phyloP scores from a whole-genome alignment of 2,888 invertebrate species.

The Drosophila neoperkinsi region DNA sequence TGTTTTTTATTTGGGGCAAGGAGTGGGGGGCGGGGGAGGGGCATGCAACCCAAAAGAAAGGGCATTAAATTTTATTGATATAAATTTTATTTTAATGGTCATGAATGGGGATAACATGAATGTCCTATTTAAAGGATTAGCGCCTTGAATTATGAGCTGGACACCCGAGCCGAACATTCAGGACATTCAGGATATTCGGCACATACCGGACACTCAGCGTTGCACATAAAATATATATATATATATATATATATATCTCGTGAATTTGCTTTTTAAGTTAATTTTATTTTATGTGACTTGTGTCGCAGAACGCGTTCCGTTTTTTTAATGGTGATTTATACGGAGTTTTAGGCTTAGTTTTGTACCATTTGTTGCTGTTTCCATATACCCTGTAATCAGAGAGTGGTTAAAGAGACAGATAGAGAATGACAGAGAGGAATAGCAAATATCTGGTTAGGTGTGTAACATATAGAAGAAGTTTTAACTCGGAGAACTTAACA shows the following conservation, averaged over 20 bases:
- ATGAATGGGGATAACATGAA: conserved; percentile 81
- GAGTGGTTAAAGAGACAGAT: neutral
- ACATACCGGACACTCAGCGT: conserved; percentile 28
- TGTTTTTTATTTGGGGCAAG: conserved; percentile 40
- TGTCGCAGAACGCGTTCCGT: conserved; percentile 56
- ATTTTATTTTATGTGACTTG: conserved; percentile 84
- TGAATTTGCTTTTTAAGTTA: conserved; percentile 84
- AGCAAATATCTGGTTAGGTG: fast-evolving
- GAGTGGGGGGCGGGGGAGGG: neutral
- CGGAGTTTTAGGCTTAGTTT: conserved; percentile 13
- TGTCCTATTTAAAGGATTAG: conserved; percentile 85
- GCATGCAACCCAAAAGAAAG: conserved; percentile 12
- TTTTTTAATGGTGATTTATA: conserved; percentile 81
- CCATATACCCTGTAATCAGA: conserved; percentile 38
- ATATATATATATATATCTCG: conserved; percentile 32
- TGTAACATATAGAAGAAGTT: neutral
- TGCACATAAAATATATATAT: conserved; percentile 67
- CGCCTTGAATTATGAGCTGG: conserved; percentile 81
- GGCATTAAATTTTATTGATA: conserved; percentile 77
- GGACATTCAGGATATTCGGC: neutral
- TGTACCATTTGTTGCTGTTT: neutral
- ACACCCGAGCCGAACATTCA: conserved; percentile 1
- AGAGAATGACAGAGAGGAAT: neutral
- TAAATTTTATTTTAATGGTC: conserved; percentile 82
- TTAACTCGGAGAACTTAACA: fast-evolving